These are phyloP conservation scores for Polydrusus cervinus DNA, from an alignment of 2,888 invertebrate species.

Conservation along the genomic window DNA sequence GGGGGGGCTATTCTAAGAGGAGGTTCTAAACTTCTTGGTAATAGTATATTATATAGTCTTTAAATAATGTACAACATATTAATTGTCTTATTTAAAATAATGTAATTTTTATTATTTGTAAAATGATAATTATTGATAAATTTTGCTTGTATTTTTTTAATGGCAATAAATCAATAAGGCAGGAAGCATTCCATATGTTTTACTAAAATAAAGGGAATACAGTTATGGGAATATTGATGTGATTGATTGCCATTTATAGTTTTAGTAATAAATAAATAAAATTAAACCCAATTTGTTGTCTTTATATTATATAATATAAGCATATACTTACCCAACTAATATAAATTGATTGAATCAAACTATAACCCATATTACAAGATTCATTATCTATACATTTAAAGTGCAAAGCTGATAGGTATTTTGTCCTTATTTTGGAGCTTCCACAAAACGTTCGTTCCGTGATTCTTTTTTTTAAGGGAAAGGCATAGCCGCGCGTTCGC, in stretches of 20 bases:
- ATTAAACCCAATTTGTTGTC: background rate
- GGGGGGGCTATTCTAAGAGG: constrained; percentile 11
- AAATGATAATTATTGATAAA: no score
- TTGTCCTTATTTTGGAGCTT: no score
- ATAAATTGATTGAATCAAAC: no score
- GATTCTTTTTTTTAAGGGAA: no score
- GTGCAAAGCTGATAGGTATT: no score
- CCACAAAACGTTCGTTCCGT: no score
- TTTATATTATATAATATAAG: background rate
- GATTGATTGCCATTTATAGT: constrained; percentile 4
- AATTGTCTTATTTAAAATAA: background rate
- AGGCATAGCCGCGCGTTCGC: no score
- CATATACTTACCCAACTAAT: no score
- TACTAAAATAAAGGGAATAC: background rate
- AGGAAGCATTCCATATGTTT: background rate
- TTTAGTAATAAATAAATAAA: constrained; percentile 12
- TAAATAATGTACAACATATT: constrained; percentile 1
- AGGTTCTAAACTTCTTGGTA: constrained; percentile 25
- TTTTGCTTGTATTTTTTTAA: background rate
- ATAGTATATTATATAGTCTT: constrained; percentile 11
- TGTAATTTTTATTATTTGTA: background rate
- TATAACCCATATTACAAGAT: no score
- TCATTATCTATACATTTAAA: no score
- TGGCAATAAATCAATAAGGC: background rate
- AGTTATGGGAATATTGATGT: constrained; percentile 7